Percentiles rank a stretch among this genome's conserved stretches.
These are phyloP conservation scores for Siderastrea radians DNA, from an alignment of 92 coral and sea anemone genomes.

Conservation along the genomic window DNA sequence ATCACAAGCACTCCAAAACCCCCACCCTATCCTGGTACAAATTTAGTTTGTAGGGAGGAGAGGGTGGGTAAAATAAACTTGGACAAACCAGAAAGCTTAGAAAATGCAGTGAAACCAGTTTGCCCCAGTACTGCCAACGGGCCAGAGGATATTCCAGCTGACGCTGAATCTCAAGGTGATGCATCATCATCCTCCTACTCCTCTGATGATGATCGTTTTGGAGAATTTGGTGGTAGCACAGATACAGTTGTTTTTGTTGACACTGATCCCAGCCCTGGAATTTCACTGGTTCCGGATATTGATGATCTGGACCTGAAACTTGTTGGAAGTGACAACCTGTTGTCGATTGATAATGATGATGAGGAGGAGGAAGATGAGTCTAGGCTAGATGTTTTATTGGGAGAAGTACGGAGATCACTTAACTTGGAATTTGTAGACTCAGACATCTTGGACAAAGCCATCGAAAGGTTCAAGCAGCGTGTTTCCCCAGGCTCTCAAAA, in stretches of 20 bases:
- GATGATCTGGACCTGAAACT: constrained; percentile 36
- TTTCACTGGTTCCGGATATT: constrained; percentile 29
- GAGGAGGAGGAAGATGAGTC: constrained; percentile 51
- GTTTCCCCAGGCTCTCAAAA: constrained; percentile 78
- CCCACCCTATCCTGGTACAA: constrained; percentile 28
- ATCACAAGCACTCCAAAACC: constrained; percentile 80
- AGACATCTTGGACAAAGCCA: constrained; percentile 90
- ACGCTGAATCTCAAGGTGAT: constrained; percentile 53
- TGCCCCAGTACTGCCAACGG: not conserved
- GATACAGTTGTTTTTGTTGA: constrained; percentile 83
- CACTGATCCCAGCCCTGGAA: constrained; percentile 33
- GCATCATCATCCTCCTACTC: constrained; percentile 75
- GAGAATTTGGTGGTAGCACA: constrained; percentile 72
- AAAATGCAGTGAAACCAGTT: constrained; percentile 6
- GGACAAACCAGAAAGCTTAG: not conserved
- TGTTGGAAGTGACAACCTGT: constrained; percentile 13
- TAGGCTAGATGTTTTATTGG: constrained; percentile 76
- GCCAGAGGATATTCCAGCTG: constrained; percentile 13
- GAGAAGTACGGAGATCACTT: constrained; percentile 74
- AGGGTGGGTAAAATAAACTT: constrained; percentile 25
- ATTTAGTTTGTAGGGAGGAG: constrained; percentile 7
- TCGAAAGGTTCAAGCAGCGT: constrained; percentile 86
- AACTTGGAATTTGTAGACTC: constrained; percentile 81
- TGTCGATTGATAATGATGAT: constrained; percentile 5
- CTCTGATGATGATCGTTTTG: constrained; percentile 79